Percentiles rank a stretch among this genome's conserved stretches.
Conservation (phyloP, 2,113 vertebrate genomes). For the Bagarius yarrelli region DNA sequence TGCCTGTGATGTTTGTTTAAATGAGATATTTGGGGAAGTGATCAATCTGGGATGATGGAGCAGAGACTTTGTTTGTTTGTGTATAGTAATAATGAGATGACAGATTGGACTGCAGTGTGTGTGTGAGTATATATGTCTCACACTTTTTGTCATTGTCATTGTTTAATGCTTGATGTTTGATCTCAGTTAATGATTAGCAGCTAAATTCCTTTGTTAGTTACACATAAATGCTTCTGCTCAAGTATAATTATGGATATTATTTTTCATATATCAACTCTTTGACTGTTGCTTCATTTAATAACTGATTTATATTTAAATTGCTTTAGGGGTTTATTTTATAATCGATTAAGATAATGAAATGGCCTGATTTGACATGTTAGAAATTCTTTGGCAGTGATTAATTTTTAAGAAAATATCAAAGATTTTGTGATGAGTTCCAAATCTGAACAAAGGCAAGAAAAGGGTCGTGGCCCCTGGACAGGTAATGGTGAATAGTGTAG, state of each 20-base stretch:
- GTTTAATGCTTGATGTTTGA: neutral
- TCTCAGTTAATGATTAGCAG: neutral
- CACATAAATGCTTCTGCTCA: neutral
- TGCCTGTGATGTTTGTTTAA: conserved; percentile 20
- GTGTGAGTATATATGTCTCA: neutral
- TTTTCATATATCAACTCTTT: neutral
- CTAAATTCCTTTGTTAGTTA: neutral
- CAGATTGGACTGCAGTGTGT: conserved; percentile 42
- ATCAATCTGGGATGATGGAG: conserved; percentile 49
- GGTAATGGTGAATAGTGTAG: neutral
- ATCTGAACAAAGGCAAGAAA: neutral
- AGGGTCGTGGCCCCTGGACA: neutral
- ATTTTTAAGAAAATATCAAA: neutral
- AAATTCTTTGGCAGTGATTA: neutral
- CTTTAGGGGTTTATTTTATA: neutral
- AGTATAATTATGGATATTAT: neutral
- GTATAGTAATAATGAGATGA: conserved; percentile 31
- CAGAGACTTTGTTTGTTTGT: conserved; percentile 42
- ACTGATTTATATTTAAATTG: neutral
- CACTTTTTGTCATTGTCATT: neutral
- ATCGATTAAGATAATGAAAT: neutral
- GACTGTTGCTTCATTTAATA: neutral
- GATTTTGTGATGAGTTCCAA: neutral
- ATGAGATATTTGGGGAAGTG: conserved; percentile 41
- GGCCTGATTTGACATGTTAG: neutral